These are phyloP conservation scores for Cladorhizidae sp. DNA, from an alignment of 37 sponge, comb jelly and placozoan species.

Conservation along the genomic window DNA sequence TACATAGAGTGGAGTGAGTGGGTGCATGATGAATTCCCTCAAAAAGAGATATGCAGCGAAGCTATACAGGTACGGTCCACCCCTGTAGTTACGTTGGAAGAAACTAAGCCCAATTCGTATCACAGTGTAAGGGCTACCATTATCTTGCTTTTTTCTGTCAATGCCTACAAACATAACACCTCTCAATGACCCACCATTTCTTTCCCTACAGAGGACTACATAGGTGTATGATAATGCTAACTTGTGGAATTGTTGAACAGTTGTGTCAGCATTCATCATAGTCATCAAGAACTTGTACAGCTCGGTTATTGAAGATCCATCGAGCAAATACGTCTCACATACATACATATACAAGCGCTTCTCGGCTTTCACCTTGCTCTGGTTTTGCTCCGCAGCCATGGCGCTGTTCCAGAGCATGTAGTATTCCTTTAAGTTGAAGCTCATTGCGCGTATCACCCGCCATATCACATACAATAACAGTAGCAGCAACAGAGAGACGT, in stretches of 20 bases:
- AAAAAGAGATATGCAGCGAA: conserved; percentile 43
- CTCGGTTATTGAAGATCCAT: conserved; percentile 43
- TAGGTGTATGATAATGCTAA: conserved; percentile 56
- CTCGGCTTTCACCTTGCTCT: conserved; percentile 17
- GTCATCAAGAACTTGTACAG: conserved; percentile 48
- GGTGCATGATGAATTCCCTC: conserved; percentile 57
- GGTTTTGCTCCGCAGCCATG: not conserved
- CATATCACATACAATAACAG: not conserved
- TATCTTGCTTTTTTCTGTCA: conserved; percentile 9
- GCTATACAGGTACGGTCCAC: conserved; percentile 66
- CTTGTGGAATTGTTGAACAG: conserved; percentile 45
- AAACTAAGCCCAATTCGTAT: conserved; percentile 66
- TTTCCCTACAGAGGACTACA: conserved; percentile 63
- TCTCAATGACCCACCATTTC: conserved; percentile 72
- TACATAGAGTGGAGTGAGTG: conserved; percentile 61
- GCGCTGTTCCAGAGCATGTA: conserved; percentile 49
- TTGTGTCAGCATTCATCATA: too few species aligned
- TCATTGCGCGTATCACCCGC: not conserved
- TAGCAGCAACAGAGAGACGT: too few species aligned
- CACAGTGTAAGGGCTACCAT: conserved; percentile 50
- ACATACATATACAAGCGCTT: conserved; percentile 40
- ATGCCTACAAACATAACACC: conserved; percentile 64
- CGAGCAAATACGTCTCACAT: conserved; percentile 22
- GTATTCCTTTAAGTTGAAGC: conserved; percentile 27
- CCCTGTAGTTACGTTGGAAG: conserved; percentile 56